A percentile compares a stretch with the other conserved stretches of the same genome.
phyloP scores from a whole-genome alignment of 2,888 invertebrate genomes.

The Mylabris sibirica region DNA sequence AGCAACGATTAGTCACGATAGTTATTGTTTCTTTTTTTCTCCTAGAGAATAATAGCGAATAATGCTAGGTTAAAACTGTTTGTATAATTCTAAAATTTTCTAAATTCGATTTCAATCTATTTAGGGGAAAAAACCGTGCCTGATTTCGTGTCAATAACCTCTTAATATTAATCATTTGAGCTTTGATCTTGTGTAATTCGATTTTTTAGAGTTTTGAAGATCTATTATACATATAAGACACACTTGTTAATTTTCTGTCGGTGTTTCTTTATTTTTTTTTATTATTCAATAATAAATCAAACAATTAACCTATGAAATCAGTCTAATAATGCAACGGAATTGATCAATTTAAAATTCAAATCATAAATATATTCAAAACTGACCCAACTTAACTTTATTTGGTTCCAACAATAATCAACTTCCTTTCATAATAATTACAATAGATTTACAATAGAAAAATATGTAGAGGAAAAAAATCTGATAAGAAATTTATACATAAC shows the following conservation, averaged over 20 bases:
- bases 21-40: not conserved
- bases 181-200: conserved; percentile 1
- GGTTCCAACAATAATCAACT: conserved; percentile 16
- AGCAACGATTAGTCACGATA: not conserved
- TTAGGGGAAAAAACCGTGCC: not conserved
- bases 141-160: conserved; percentile 7
- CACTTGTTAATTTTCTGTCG: not conserved
- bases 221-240: not conserved
- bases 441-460: not conserved
- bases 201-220: not conserved
- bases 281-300: not conserved
- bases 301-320: conserved; percentile 7
- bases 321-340: conserved; percentile 16
- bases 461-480: not conserved
- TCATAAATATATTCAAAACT: conserved; percentile 17
- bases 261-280: no score
- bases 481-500: conserved; percentile 7
- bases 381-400: conserved; percentile 25
- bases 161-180: conserved; percentile 4
- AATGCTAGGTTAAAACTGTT: not conserved
- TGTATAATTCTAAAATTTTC: not conserved
- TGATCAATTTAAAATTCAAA: conserved; percentile 26
- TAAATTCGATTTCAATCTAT: not conserved
- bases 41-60: not conserved
- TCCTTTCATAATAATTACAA: conserved; percentile 18